Evolutionary conservation across 2,113 vertebrate species (phyloP).

Genomic region (Phaethornis superciliosus): DNA sequence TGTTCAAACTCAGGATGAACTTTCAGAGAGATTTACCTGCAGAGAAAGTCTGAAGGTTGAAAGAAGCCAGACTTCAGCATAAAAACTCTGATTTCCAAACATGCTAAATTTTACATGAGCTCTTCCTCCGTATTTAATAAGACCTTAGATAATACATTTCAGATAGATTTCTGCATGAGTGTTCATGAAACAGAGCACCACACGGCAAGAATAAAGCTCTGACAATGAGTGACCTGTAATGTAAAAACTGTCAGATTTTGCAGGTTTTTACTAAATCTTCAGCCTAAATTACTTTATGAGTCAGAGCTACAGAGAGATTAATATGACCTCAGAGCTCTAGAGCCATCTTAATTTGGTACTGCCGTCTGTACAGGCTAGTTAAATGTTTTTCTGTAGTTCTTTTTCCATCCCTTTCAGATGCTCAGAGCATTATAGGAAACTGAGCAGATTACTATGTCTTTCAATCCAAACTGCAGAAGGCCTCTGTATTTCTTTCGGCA

Average conservation of each 20-base stretch:
- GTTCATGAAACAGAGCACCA: not conserved
- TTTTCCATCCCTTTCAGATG: not conserved
- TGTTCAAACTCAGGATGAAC: not conserved
- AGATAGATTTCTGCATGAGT: not conserved
- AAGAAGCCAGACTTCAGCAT: not conserved
- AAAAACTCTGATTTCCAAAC: not conserved
- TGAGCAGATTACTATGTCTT: not conserved
- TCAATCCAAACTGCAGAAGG: not conserved
- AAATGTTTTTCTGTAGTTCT: not conserved
- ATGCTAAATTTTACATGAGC: not conserved
- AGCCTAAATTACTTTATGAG: constrained; percentile 12
- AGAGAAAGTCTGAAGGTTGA: not conserved
- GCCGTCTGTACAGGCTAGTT: not conserved
- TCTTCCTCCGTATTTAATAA: not conserved
- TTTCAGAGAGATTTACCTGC: not conserved
- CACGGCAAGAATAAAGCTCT: not conserved
- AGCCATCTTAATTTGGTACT: not conserved
- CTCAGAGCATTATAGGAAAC: not conserved
- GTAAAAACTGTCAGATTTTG: constrained; percentile 6
- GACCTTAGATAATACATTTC: not conserved
- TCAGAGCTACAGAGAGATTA: constrained; percentile 18
- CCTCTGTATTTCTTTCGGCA: not conserved
- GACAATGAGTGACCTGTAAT: not conserved
- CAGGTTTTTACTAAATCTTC: constrained; percentile 19
- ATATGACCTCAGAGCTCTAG: not conserved